Conservation (phyloP, 2,888 invertebrate species). For the Lacanobia oleracea region DNA sequence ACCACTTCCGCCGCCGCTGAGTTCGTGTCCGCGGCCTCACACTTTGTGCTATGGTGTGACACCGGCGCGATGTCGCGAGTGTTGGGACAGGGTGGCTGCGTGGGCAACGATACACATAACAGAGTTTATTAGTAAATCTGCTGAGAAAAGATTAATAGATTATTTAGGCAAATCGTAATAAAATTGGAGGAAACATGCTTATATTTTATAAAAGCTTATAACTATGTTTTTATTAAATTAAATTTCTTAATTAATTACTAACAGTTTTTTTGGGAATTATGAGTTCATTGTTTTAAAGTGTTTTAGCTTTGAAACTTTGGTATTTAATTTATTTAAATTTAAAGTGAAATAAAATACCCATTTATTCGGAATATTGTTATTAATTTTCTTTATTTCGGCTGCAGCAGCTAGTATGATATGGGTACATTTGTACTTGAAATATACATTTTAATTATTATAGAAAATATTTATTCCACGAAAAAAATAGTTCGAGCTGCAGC, state of each 20-base stretch:
- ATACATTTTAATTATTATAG: background rate
- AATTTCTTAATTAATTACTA: slow-evolving; percentile 27
- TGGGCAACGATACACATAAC: background rate
- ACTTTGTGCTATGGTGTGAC: too few species aligned
- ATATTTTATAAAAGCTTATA: slow-evolving; percentile 14
- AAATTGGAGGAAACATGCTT: background rate
- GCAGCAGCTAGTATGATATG: slow-evolving; percentile 4
- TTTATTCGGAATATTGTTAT: slow-evolving; percentile 16
- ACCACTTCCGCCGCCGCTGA: too few species aligned
- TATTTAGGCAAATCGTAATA: background rate
- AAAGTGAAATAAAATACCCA: slow-evolving; percentile 17
- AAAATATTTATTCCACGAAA: background rate
- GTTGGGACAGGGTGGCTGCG: too few species aligned
- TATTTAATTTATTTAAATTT: slow-evolving; percentile 11
- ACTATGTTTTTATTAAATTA: slow-evolving; percentile 32
- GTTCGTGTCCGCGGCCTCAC: too few species aligned
- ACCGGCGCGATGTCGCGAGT: background rate
- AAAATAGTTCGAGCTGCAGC: background rate
- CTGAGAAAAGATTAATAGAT: background rate
- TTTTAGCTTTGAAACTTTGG: slow-evolving; percentile 41
- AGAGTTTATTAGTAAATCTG: background rate
- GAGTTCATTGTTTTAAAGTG: slow-evolving; percentile 32
- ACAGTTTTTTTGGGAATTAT: slow-evolving; percentile 37
- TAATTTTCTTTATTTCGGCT: slow-evolving; percentile 1
- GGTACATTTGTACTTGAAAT: slow-evolving; percentile 39